A percentile compares a stretch with the other conserved stretches of the same genome.
Conservation (phyloP, 2,888 invertebrate genomes). For the Saturnia japonica region DNA sequence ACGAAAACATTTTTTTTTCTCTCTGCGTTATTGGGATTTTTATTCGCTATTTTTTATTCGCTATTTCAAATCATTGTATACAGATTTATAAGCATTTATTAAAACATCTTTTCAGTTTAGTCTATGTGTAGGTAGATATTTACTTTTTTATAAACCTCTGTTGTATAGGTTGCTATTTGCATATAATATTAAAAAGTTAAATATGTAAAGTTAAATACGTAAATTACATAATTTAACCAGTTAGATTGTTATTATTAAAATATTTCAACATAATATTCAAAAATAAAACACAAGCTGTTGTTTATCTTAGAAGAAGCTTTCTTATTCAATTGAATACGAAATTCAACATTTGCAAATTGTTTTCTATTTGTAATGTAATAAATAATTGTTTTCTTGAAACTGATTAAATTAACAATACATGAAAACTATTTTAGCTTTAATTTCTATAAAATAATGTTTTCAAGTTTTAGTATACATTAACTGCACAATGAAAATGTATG, state of each 20-base stretch:
- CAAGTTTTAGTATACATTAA: not conserved
- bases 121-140: not conserved
- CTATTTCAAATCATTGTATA: not conserved
- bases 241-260: no score
- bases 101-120: not conserved
- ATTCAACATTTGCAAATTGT: not conserved
- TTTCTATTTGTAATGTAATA: not conserved
- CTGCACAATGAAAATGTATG: not conserved
- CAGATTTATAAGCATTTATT: not conserved
- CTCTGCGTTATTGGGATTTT: constrained; percentile 10
- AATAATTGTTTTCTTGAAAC: not conserved
- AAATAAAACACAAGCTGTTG: not conserved
- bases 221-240: no score
- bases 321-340: not conserved
- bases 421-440: not conserved
- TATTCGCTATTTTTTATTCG: constrained; percentile 14
- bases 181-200: no score
- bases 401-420: not conserved
- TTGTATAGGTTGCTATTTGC: no score
- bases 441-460: not conserved
- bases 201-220: no score
- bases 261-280: not conserved
- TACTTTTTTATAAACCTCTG: no score
- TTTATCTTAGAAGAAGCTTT: not conserved
- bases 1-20: constrained; percentile 20